These are phyloP conservation scores for Anguilla marmorata DNA, from an alignment of 2,797 vertebrate species.

Conservation along the genomic window DNA sequence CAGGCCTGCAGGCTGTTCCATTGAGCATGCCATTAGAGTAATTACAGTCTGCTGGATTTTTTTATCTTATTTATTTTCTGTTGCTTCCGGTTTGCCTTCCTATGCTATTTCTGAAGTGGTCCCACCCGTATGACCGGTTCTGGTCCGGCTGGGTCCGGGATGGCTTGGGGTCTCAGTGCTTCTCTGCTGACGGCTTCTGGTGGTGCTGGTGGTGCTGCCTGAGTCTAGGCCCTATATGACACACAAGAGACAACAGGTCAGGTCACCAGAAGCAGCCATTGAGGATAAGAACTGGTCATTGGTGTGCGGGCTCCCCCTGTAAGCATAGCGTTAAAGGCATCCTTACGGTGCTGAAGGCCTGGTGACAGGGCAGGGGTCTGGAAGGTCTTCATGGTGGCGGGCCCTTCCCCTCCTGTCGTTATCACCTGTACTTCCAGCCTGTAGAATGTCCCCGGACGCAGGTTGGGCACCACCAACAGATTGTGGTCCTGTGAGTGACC, in stretches of 20 bases:
- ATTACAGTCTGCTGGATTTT: not conserved
- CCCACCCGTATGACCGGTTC: slow-evolving; percentile 17
- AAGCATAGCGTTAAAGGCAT: not conserved
- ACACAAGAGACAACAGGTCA: not conserved
- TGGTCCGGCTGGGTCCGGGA: slow-evolving; percentile 39
- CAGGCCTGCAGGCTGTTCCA: not conserved
- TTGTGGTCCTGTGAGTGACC: slow-evolving; percentile 69
- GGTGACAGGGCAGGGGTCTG: slow-evolving; percentile 74
- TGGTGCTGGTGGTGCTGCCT: slow-evolving; percentile 76
- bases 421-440: slow-evolving; percentile 83
- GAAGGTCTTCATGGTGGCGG: slow-evolving; percentile 79
- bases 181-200: slow-evolving; percentile 68
- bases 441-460: slow-evolving; percentile 80
- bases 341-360: slow-evolving; percentile 67
- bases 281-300: no score
- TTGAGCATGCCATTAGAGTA: not conserved
- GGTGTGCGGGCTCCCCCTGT: not conserved
- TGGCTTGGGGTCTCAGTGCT: slow-evolving; percentile 63
- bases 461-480: slow-evolving; percentile 76
- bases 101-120: slow-evolving; percentile 28
- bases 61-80: slow-evolving; percentile 36
- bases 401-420: slow-evolving; percentile 79
- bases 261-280: not conserved
- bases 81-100: slow-evolving; percentile 22
- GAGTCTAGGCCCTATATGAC: slow-evolving; percentile 71